Conservation (phyloP, 2,888 invertebrate genomes). For the Nomada fucata region DNA sequence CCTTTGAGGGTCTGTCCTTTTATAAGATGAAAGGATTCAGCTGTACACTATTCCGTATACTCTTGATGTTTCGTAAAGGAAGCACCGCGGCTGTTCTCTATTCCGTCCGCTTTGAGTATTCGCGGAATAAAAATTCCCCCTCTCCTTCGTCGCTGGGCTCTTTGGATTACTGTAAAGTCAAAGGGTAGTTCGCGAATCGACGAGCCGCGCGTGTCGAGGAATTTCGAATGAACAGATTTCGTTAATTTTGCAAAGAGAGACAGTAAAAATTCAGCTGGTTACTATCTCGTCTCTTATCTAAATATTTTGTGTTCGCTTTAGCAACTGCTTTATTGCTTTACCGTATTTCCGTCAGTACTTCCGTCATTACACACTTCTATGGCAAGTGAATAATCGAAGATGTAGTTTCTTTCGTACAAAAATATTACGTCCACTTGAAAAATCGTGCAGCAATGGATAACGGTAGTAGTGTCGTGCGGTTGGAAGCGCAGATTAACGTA, state of each 20-base stretch:
- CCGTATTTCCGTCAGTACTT: no score
- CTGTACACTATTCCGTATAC: conserved; percentile 9
- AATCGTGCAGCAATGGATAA: no score
- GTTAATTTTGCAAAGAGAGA: background rate
- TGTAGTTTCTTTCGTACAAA: no score
- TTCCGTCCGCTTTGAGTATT: conserved; percentile 13
- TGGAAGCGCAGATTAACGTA: no score
- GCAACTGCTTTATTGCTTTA: no score
- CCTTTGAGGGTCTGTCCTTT: conserved; percentile 24
- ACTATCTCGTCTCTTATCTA: no score
- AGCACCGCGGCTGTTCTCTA: conserved; percentile 7
- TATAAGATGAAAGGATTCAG: conserved; percentile 24
- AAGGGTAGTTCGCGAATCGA: background rate
- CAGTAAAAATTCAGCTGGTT: no score
- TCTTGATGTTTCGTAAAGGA: conserved; percentile 36
- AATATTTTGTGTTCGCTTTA: no score
- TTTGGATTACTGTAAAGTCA: background rate
- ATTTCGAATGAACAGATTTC: background rate
- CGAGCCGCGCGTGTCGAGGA: background rate
- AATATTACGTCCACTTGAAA: no score
- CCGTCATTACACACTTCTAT: no score
- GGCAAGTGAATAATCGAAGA: no score
- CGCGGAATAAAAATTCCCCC: background rate
- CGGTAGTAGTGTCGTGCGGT: no score
- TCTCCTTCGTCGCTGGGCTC: background rate